Evolutionary conservation across 2,113 vertebrate species (phyloP).

Genomic region (Saccopteryx leptura): DNA sequence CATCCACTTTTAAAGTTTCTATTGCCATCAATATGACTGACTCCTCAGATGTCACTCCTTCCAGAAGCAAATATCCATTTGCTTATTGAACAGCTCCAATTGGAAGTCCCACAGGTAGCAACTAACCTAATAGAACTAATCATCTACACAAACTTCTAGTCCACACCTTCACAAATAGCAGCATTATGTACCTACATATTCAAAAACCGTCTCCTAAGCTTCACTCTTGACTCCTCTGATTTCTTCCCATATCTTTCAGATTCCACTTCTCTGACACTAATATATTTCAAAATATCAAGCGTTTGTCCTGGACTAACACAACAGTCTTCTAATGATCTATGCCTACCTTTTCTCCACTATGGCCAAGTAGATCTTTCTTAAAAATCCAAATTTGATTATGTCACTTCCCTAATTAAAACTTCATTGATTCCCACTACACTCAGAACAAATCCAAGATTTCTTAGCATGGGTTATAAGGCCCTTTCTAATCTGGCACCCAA

Average conservation of each 20-base stretch:
- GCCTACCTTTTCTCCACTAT: neutral
- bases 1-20: conserved; percentile 25
- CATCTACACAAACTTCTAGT: conserved; percentile 6
- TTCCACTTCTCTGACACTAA: neutral
- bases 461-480: neutral
- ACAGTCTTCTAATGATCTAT: neutral
- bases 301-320: conserved; percentile 2
- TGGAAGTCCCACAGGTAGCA: neutral
- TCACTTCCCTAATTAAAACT: conserved; percentile 10
- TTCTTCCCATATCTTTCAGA: conserved; percentile 33
- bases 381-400: neutral
- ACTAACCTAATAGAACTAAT: conserved; percentile 38
- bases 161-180: neutral
- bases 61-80: conserved; percentile 45
- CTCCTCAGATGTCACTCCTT: conserved; percentile 31
- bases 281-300: conserved; percentile 2
- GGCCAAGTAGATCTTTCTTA: neutral
- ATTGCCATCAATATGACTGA: neutral
- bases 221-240: conserved; percentile 27
- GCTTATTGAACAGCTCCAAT: conserved; percentile 15
- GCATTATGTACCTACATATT: neutral
- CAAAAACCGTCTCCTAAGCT: conserved; percentile 23
- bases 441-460: conserved; percentile 34
- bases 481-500: neutral
- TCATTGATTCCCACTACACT: conserved; percentile 28